Evolutionary conservation across 2,797 vertebrate genomes (phyloP).

Genomic region (Sebastes matsubarae): DNA sequence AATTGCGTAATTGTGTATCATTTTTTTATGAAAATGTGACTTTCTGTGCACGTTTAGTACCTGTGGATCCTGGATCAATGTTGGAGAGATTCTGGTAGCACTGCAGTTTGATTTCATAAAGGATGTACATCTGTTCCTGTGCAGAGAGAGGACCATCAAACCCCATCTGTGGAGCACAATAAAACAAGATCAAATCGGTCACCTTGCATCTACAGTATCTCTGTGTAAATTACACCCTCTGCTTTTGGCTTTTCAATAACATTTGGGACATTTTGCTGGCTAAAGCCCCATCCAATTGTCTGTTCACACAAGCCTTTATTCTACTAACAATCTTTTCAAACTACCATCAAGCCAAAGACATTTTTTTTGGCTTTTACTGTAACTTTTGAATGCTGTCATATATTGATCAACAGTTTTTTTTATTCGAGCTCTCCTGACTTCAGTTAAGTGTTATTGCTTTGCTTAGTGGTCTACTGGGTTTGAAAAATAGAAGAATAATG

Average conservation of each 20-base stretch:
- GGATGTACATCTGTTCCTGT: constrained; percentile 89
- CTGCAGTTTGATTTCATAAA: constrained; percentile 87
- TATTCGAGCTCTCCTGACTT: neutral
- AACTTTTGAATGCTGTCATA: neutral
- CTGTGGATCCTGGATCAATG: constrained; percentile 69
- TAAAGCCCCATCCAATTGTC: neutral
- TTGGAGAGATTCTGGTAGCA: constrained; percentile 88
- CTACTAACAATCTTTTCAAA: neutral
- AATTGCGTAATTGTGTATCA: neutral
- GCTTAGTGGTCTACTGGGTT: neutral
- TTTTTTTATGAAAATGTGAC: neutral
- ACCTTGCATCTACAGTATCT: neutral
- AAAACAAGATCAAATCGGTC: constrained; percentile 26
- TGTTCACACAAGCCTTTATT: neutral
- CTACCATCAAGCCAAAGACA: neutral
- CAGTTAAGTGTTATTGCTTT: neutral
- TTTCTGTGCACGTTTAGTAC: constrained; percentile 59
- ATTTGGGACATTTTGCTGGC: neutral
- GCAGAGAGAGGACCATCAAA: constrained; percentile 84
- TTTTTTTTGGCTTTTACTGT: neutral
- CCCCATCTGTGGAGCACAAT: constrained; percentile 75
- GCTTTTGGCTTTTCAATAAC: neutral
- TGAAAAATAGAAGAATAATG: neutral
- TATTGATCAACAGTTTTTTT: neutral
- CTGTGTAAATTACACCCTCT: neutral